These are phyloP conservation scores for Eulemur coronatus DNA, from an alignment of 2,797 vertebrate genomes.

Conservation along the genomic window DNA sequence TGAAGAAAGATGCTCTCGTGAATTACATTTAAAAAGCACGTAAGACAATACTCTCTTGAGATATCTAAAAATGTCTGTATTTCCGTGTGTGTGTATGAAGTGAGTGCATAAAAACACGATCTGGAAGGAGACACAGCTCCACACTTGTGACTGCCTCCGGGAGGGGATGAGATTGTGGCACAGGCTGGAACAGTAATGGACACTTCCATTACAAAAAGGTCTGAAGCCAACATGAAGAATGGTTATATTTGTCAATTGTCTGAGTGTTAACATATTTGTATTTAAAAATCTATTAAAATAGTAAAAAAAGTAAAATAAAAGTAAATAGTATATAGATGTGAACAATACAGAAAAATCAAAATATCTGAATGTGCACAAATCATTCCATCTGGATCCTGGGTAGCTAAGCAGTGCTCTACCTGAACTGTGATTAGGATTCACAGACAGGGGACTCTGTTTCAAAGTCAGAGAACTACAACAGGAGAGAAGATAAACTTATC, in stretches of 20 bases:
- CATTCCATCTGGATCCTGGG: neutral
- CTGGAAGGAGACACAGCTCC: neutral
- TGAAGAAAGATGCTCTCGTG: neutral
- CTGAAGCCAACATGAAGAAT: neutral
- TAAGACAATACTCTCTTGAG: neutral
- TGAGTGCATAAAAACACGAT: fast-evolving
- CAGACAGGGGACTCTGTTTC: neutral
- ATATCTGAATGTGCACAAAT: neutral
- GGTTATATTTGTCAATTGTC: neutral
- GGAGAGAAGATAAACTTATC: neutral
- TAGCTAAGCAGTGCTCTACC: neutral
- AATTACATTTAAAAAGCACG: neutral
- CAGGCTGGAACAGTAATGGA: too few relatives aligned
- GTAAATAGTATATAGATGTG: neutral
- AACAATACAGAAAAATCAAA: neutral
- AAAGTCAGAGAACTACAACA: neutral
- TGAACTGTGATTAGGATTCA: neutral
- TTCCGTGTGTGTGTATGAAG: neutral
- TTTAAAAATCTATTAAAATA: neutral
- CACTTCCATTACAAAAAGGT: neutral
- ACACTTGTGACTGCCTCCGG: neutral
- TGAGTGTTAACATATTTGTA: neutral
- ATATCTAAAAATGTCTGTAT: neutral
- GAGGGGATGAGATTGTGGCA: neutral
- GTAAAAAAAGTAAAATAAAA: neutral